These are phyloP conservation scores for Dolichotis patagonum DNA, from an alignment of 2,113 vertebrate genomes.

Conservation along the genomic window DNA sequence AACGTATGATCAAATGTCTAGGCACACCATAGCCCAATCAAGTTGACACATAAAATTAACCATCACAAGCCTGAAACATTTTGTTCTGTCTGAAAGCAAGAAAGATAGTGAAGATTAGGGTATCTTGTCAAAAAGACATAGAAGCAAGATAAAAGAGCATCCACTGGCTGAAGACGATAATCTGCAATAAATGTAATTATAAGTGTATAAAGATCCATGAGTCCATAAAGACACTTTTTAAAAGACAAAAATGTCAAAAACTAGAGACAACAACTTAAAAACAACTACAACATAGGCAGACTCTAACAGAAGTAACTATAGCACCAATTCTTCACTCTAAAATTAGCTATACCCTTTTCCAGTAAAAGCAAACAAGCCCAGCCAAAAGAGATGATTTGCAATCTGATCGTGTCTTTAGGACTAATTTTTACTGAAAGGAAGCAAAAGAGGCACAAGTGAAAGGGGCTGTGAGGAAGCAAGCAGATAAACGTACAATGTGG, in stretches of 20 bases:
- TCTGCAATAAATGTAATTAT: background rate
- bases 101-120: background rate
- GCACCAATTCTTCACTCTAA: background rate
- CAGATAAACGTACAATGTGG: background rate
- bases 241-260: background rate
- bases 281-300: background rate
- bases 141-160: background rate
- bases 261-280: background rate
- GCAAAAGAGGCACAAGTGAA: background rate
- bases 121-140: background rate
- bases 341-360: background rate
- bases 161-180: background rate
- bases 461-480: conserved; percentile 5
- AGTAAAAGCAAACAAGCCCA: background rate
- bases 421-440: background rate
- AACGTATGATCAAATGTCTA: background rate
- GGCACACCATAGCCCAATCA: background rate
- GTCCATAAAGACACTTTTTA: background rate
- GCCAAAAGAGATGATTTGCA: background rate
- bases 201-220: background rate
- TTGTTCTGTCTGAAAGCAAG: background rate
- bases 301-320: background rate
- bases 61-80: background rate
- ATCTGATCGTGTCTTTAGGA: background rate
- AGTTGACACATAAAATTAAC: background rate